Evolutionary conservation across 1,140 invertebrate genomes (phyloP).

Genomic region (Physella acuta): DNA sequence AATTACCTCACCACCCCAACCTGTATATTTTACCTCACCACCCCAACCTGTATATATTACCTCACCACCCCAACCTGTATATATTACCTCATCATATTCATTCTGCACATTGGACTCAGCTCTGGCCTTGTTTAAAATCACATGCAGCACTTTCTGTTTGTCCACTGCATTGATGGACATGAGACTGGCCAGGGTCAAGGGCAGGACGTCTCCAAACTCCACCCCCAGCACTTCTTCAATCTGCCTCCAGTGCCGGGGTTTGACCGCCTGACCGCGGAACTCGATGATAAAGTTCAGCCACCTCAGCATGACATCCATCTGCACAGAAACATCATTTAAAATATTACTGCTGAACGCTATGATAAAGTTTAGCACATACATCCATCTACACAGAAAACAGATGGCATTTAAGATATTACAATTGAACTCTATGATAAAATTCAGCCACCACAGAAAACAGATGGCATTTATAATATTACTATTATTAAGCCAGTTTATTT

Average conservation of each 20-base stretch:
- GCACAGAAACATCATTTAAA: background rate
- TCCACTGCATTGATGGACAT: slow-evolving; percentile 24
- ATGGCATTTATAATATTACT: too few relatives aligned
- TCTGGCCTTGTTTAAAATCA: slow-evolving; percentile 17
- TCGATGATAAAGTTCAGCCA: slow-evolving; percentile 26
- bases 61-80: too few relatives aligned
- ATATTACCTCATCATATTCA: slow-evolving; percentile 25
- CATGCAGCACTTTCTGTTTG: slow-evolving; percentile 21
- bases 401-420: too few relatives aligned
- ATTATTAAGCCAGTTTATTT: too few relatives aligned
- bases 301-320: slow-evolving; percentile 26
- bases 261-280: slow-evolving; percentile 11
- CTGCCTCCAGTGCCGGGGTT: slow-evolving; percentile 17
- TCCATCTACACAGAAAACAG: too few relatives aligned
- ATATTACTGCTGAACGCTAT: too few relatives aligned
- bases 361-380: too few relatives aligned
- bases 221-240: slow-evolving; percentile 25
- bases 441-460: too few relatives aligned
- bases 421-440: too few relatives aligned
- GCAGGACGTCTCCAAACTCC: slow-evolving; percentile 20
- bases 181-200: slow-evolving; percentile 18
- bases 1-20: too few relatives aligned
- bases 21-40: too few relatives aligned
- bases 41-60: too few relatives aligned
- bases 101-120: slow-evolving; percentile 19